A percentile compares a stretch with the other conserved stretches of the same genome.
phyloP scores from a whole-genome alignment of 2,888 invertebrate species.

The Drosophila pegasa region DNA sequence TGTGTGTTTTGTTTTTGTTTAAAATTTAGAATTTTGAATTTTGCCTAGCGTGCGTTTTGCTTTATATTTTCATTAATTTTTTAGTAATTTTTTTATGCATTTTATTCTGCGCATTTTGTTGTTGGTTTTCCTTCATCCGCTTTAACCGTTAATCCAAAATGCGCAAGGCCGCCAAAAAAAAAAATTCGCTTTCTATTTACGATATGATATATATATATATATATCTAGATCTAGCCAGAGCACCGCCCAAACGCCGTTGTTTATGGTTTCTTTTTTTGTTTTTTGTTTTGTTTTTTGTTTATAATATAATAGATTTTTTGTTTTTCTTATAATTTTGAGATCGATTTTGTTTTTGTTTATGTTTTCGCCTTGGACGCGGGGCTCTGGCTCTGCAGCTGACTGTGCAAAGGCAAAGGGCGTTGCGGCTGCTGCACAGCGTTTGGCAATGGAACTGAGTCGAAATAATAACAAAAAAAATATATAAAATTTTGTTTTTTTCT shows the following conservation, averaged over 20 bases:
- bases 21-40: slow-evolving; percentile 85
- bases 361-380: slow-evolving; percentile 10
- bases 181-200: slow-evolving; percentile 21
- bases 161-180: slow-evolving; percentile 35
- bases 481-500: slow-evolving; percentile 19
- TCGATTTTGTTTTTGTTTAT: slow-evolving; percentile 58
- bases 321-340: slow-evolving; percentile 76
- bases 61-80: slow-evolving; percentile 18
- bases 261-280: background rate
- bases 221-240: slow-evolving; percentile 29
- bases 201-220: background rate
- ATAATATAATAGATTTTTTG: slow-evolving; percentile 56
- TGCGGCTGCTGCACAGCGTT: slow-evolving; percentile 18
- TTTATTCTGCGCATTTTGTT: slow-evolving; percentile 54
- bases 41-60: slow-evolving; percentile 76
- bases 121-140: slow-evolving; percentile 39
- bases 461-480: slow-evolving; percentile 43
- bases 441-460: background rate
- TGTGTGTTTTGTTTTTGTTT: slow-evolving; percentile 40
- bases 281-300: slow-evolving; percentile 20
- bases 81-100: background rate
- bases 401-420: slow-evolving; percentile 8
- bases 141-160: slow-evolving; percentile 29
- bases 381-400: slow-evolving; percentile 26
- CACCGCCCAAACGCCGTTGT: slow-evolving; percentile 37